Base-by-base conservation (phyloP, 1,140 invertebrate species). In the Coelopa frigida region DNA sequence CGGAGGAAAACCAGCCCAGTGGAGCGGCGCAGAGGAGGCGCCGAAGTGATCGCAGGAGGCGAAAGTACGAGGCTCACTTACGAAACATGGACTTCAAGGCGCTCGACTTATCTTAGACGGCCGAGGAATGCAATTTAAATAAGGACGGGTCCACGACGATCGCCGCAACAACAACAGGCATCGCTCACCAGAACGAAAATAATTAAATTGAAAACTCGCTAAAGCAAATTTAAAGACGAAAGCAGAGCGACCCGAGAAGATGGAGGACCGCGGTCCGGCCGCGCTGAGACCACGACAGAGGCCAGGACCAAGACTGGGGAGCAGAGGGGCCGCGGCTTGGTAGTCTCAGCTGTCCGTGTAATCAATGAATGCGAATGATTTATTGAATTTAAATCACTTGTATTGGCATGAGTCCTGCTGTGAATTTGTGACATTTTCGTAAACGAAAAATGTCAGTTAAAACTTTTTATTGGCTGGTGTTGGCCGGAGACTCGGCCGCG, bases 351-450 rank as follows among this genome's bases (percentile, higher is more conserved):
- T n/a, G 17, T 45, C 6, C 22, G 8, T 11, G 47, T 39, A 44
- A 57, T 62, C 59, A 59, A 61, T 54, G 26, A 43, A 46, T 59
- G 57, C 46, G 55, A 61, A 66, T 66, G 62, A 66, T 66, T 66
- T 66, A 66, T 66, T 65, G 62, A 62, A 62, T 66, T 66, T 66
- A 66, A 66, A 66, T 66, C 62, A 66, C 62, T 66, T 66, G 62
- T 66, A 66, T 65, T 66, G 62, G 62, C 62, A 66, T 62, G 53
- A 59, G 54, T 58, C 62, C 62, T 63, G 62, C 62, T 66, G 62
- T 65, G 62, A 66, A 55, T 66, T 62, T 66, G 62, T 66, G 62
- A 66, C 62, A 66, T 66, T 66, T 66, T 65, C 51, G 62, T 66
- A 66, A 66, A 66, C 62, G 62, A 66, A 66, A 66, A 66, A 66